phyloP scores from a whole-genome alignment of 1,140 invertebrate genomes.

The Zophobas morio region DNA sequence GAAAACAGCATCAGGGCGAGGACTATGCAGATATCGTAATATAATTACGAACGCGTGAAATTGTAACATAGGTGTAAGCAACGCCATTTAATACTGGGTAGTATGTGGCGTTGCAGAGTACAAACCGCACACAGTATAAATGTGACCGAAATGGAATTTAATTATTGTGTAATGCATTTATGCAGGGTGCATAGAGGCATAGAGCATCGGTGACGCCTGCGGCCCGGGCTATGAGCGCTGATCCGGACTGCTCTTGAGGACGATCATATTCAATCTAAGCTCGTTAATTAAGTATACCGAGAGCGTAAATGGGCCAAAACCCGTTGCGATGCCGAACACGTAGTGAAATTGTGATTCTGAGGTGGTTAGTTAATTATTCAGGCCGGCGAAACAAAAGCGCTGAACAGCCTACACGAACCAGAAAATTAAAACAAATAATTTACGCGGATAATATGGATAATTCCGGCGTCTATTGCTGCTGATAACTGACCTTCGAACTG shows the following conservation, averaged over 20 bases:
- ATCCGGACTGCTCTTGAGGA: conserved; percentile 52
- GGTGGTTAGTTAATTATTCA: conserved; percentile 67
- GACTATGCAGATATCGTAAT: conserved; percentile 61
- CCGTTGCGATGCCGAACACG: conserved; percentile 65
- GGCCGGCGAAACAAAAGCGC: conserved; percentile 61
- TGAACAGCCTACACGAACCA: conserved; percentile 51
- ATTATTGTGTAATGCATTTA: conserved; percentile 66
- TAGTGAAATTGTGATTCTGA: conserved; percentile 66
- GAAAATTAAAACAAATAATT: conserved; percentile 62
- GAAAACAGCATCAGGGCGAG: conserved; percentile 50
- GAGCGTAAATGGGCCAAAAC: conserved; percentile 59
- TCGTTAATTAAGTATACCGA: conserved; percentile 63
- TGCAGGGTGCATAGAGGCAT: conserved; percentile 52
- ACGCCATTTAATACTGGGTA: conserved; percentile 64
- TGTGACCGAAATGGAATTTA: conserved; percentile 65
- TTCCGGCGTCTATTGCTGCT: conserved; percentile 32
- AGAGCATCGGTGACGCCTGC: conserved; percentile 44
- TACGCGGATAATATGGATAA: conserved; percentile 59
- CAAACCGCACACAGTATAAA: conserved; percentile 64
- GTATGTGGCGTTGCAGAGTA: conserved; percentile 56
- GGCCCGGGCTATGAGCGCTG: conserved; percentile 51
- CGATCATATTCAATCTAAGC: conserved; percentile 64
- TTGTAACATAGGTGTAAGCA: conserved; percentile 65
- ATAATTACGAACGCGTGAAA: conserved; percentile 66
- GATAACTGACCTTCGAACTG: conserved; percentile 45